phyloP scores from a whole-genome alignment of 1,140 invertebrate genomes.

The Drosophila eugracilis region DNA sequence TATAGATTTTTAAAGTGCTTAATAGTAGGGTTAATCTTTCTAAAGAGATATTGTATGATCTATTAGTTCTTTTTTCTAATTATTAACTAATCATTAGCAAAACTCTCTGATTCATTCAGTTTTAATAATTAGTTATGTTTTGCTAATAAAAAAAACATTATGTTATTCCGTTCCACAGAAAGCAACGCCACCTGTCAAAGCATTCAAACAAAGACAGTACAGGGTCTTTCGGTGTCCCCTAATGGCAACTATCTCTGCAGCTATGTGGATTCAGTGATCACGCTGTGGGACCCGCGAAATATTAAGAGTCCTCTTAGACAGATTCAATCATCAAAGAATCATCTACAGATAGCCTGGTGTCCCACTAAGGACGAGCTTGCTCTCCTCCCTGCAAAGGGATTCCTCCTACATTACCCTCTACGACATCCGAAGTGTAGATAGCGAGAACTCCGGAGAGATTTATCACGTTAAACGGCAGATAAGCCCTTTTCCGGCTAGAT shows the following conservation, averaged over 20 bases:
- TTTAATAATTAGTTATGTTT: not conserved
- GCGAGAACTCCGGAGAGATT: slow-evolving; percentile 67
- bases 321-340: slow-evolving; percentile 89
- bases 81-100: no score
- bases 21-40: no score
- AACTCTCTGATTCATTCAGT: no score
- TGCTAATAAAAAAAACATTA: not conserved
- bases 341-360: slow-evolving; percentile 94
- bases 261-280: slow-evolving; percentile 91
- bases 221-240: slow-evolving; percentile 92
- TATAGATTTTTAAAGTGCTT: slow-evolving; percentile 14
- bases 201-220: slow-evolving; percentile 93
- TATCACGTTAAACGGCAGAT: slow-evolving; percentile 80
- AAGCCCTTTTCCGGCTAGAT: slow-evolving; percentile 76
- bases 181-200: slow-evolving; percentile 89
- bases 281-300: slow-evolving; percentile 94
- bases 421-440: slow-evolving; percentile 77
- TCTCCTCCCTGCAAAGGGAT: slow-evolving; percentile 78
- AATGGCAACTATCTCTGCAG: slow-evolving; percentile 92
- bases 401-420: slow-evolving; percentile 77
- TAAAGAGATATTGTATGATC: no score
- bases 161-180: slow-evolving; percentile 86
- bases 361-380: slow-evolving; percentile 89
- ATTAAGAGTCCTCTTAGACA: slow-evolving; percentile 94
- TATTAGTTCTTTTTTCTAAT: no score